Evolutionary conservation across 2,797 vertebrate species (phyloP), one percentile per base, ranked within the genome.

Genomic region (Siniperca scherzeri): DNA sequence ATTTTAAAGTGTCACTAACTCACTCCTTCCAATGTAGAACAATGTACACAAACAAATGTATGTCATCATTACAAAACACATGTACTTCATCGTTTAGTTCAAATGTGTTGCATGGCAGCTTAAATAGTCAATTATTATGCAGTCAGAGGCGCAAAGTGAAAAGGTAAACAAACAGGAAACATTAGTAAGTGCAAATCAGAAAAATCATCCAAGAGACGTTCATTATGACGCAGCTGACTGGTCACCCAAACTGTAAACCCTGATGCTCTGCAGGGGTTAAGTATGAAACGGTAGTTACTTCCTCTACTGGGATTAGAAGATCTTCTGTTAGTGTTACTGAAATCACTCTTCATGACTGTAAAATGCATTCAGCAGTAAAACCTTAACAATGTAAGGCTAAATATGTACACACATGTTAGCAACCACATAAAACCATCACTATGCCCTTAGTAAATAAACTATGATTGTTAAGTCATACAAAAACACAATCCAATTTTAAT

Each of bases 171-270:
- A 89, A 90, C 82, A 91, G 81, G 85, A 93, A 90, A 93, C 77
- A 93, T 96, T 95, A 96, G 95, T 95, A 88, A 90, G 91, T 92
- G 91, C 90, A 93, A 89, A 91, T 91, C 78, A 93, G 83, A 90
- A 86, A 91, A 89, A 80, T 83, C 79, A 78, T 83, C 48, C 53
- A 87, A 71, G 68, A 72, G 74, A 68, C 27, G 61, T 81, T 88
- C 40, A 80, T 88, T 14, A 86, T 71, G 77, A 85, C 57, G 74
- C 65, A 86, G 85, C 68, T 57, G 72, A 88, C 16, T 42, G 74
- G 76, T 80, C 75, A 84, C 33, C 71, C 62, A 77, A 78, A 90
- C 70, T 40, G 67, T 72, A 89, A 92, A 88, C 82, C 74, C 76
- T 87, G 79, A 89, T 62, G 56, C 42, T 85, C 76, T 87, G 86